These are phyloP conservation scores for Zaprionus obscuricornis DNA, from an alignment of 2,888 invertebrate species.

Conservation along the genomic window DNA sequence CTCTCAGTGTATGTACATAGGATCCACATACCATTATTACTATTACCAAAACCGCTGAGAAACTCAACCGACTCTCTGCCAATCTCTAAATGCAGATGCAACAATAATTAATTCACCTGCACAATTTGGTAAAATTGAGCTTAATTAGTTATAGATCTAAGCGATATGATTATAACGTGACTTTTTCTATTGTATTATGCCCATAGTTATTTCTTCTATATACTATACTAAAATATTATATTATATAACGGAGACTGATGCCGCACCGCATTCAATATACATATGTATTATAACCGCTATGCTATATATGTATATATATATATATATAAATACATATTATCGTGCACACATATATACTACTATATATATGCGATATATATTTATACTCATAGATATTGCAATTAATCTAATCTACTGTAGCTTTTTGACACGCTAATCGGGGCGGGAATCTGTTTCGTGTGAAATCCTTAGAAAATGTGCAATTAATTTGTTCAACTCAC, in stretches of 20 bases:
- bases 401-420: slow-evolving; percentile 23
- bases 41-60: slow-evolving; percentile 19
- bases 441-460: slow-evolving; percentile 35
- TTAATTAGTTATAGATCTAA: slow-evolving; percentile 36
- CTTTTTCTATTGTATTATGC: slow-evolving; percentile 34
- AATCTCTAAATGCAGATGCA: too few relatives aligned
- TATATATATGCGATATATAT: slow-evolving; percentile 8
- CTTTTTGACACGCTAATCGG: slow-evolving; percentile 44
- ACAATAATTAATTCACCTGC: too few relatives aligned
- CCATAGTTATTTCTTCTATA: slow-evolving; percentile 32
- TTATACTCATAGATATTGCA: slow-evolving; percentile 7
- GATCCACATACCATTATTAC: slow-evolving; percentile 3
- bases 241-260: slow-evolving; percentile 67
- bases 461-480: slow-evolving; percentile 60
- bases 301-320: slow-evolving; percentile 39
- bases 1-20: slow-evolving; percentile 20
- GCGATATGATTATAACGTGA: too few relatives aligned
- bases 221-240: slow-evolving; percentile 39
- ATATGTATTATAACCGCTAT: slow-evolving; percentile 16
- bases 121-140: too few relatives aligned
- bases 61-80: too few relatives aligned
- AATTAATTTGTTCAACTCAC: slow-evolving; percentile 52
- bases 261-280: slow-evolving; percentile 36
- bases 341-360: slow-evolving; percentile 15
- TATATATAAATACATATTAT: slow-evolving; percentile 17